These are phyloP conservation scores for Drosophila azteca DNA, from an alignment of 1,140 invertebrate genomes.

Conservation along the genomic window DNA sequence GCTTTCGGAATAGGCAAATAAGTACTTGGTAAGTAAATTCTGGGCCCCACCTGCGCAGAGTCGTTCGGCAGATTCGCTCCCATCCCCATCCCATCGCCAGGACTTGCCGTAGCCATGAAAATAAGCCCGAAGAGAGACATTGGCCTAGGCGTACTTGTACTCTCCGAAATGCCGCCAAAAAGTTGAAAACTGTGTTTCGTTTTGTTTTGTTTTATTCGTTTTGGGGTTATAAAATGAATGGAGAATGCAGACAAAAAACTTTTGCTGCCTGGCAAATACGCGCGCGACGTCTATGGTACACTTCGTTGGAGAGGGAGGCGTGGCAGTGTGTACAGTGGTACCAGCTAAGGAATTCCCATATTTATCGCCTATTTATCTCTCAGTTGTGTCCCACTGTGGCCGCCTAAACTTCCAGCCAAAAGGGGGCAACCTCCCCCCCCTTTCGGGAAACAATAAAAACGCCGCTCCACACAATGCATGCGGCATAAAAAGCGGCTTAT, in stretches of 20 bases:
- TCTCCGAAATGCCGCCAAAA: constrained; percentile 39
- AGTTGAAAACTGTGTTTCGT: constrained; percentile 58
- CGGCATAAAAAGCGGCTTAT: constrained; percentile 77
- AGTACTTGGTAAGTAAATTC: constrained; percentile 80
- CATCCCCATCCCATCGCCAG: no score
- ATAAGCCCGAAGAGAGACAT: constrained; percentile 58
- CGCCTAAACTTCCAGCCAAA: constrained; percentile 16
- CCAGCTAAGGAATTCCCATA: not conserved
- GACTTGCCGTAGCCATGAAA: constrained; percentile 52
- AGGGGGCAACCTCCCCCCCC: constrained; percentile 19
- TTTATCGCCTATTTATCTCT: not conserved
- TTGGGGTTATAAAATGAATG: constrained; percentile 74
- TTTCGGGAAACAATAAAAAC: constrained; percentile 74
- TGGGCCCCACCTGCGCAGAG: constrained; percentile 43
- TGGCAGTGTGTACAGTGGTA: constrained; percentile 9
- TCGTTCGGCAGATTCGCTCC: constrained; percentile 22
- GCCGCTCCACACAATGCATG: constrained; percentile 53
- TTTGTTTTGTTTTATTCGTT: constrained; percentile 70
- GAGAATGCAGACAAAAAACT: constrained; percentile 56
- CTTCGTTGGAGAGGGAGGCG: not conserved
- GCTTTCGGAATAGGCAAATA: constrained; percentile 75
- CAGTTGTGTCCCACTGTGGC: constrained; percentile 27
- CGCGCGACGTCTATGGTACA: not conserved
- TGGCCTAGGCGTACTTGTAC: no score
- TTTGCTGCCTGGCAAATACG: constrained; percentile 65